A percentile compares a stretch with the other conserved stretches of the same genome.
These are phyloP conservation scores for Orchesellides sinensis DNA, from an alignment of 2,888 invertebrate species.

Conservation along the genomic window DNA sequence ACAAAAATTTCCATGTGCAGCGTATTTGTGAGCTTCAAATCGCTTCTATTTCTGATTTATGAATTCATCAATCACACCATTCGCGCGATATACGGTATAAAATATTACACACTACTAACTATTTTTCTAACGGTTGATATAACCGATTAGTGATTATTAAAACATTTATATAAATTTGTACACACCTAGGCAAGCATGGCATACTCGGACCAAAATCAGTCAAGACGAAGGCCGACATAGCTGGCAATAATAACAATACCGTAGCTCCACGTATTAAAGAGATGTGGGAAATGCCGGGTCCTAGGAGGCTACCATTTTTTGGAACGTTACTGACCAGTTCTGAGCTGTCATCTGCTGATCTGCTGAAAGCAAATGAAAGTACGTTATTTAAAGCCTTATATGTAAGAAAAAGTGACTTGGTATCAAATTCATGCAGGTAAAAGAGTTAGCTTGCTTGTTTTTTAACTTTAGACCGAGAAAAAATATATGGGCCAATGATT, in stretches of 20 bases:
- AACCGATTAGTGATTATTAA: not conserved
- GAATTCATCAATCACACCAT: constrained; percentile 11
- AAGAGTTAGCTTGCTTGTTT: no score
- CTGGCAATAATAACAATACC: not conserved
- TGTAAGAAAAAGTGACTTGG: no score
- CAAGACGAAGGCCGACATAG: not conserved
- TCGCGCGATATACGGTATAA: constrained; percentile 24
- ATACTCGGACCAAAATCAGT: not conserved
- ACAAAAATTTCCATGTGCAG: constrained; percentile 5
- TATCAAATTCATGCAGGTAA: no score
- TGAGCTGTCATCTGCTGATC: constrained; percentile 78
- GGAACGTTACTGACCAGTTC: constrained; percentile 80
- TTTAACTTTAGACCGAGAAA: constrained; percentile 76
- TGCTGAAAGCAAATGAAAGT: constrained; percentile 90
- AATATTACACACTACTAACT: not conserved
- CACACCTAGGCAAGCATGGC: not conserved
- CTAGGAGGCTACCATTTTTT: constrained; percentile 83
- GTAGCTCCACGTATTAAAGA: not conserved
- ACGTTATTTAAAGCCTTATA: constrained; percentile 65
- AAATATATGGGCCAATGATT: constrained; percentile 85
- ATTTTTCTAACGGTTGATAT: not conserved
- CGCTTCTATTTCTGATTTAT: constrained; percentile 37
- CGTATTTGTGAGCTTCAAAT: constrained; percentile 46
- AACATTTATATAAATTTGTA: not conserved
- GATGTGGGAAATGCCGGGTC: constrained; percentile 83